phyloP scores from a whole-genome alignment of 2,113 vertebrate species.

The Actenoides hombroni region DNA sequence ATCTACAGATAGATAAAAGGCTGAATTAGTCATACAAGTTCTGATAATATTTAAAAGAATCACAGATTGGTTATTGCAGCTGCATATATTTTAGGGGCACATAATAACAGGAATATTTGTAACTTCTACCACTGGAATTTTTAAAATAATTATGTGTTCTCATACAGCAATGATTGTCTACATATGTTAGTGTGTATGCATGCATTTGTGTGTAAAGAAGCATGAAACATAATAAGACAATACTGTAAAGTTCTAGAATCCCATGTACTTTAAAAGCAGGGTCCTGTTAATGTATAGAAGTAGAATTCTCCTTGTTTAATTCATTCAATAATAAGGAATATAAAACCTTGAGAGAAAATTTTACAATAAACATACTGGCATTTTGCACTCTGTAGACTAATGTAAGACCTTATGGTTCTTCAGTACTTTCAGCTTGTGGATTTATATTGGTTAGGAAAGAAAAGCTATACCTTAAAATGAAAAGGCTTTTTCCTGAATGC shows the following conservation, averaged over 20 bases:
- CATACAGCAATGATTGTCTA: neutral
- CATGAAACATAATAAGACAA: neutral
- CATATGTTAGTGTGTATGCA: neutral
- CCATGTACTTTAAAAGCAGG: neutral
- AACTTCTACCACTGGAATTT: neutral
- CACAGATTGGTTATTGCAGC: neutral
- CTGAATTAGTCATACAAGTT: constrained; percentile 38
- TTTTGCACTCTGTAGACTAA: neutral
- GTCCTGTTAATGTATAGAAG: neutral
- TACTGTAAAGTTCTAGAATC: neutral
- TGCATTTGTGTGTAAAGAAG: neutral
- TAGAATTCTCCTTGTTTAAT: neutral
- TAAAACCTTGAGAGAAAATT: neutral
- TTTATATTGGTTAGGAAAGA: neutral
- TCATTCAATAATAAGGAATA: neutral
- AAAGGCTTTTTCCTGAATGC: neutral
- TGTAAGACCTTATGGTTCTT: neutral
- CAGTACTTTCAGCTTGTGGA: neutral
- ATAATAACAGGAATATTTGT: neutral
- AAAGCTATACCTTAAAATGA: neutral
- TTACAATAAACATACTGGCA: neutral
- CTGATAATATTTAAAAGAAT: constrained; percentile 13
- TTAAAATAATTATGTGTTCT: neutral
- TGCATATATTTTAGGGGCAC: neutral
- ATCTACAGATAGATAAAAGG: constrained; percentile 41